Conservation (phyloP, 2,797 vertebrate genomes). For the Sebastes minor region DNA sequence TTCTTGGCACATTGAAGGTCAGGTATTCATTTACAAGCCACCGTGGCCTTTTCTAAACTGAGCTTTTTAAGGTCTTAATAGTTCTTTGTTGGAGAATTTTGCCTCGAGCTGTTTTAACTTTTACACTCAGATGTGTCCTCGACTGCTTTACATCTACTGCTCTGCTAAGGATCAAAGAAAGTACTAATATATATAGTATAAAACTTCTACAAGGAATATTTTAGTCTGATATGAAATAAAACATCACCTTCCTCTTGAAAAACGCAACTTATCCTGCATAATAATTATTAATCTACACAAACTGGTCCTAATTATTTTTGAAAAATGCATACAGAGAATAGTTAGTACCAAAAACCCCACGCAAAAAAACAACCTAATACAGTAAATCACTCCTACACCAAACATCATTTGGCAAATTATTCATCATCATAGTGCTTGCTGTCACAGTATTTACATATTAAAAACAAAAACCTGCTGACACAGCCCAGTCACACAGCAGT, state of each 20-base stretch:
- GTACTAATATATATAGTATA: neutral
- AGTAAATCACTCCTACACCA: constrained; percentile 42
- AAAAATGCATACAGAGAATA: constrained; percentile 30
- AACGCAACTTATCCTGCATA: neutral
- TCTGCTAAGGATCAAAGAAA: constrained; percentile 6
- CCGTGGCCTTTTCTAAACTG: neutral
- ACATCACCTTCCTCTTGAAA: neutral
- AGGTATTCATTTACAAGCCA: constrained; percentile 62
- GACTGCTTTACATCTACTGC: neutral
- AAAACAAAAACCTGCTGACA: neutral
- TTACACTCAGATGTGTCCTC: neutral
- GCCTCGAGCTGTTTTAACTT: constrained; percentile 41
- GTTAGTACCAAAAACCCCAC: constrained; percentile 48
- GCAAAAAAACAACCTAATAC: constrained; percentile 1
- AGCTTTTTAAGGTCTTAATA: constrained; percentile 9
- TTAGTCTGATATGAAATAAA: neutral
- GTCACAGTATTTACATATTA: constrained; percentile 2
- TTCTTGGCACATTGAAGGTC: constrained; percentile 72
- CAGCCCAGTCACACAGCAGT: too few relatives aligned
- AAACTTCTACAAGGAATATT: neutral
- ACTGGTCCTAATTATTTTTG: constrained; percentile 8
- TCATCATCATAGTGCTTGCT: constrained; percentile 16
- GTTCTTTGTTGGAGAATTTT: constrained; percentile 14
- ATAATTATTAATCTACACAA: constrained; percentile 20
- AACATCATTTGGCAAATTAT: constrained; percentile 67